Evolutionary conservation across 1,140 invertebrate species (phyloP), one percentile per base, ranked within the genome.

Genomic region (Watersipora subatra): DNA sequence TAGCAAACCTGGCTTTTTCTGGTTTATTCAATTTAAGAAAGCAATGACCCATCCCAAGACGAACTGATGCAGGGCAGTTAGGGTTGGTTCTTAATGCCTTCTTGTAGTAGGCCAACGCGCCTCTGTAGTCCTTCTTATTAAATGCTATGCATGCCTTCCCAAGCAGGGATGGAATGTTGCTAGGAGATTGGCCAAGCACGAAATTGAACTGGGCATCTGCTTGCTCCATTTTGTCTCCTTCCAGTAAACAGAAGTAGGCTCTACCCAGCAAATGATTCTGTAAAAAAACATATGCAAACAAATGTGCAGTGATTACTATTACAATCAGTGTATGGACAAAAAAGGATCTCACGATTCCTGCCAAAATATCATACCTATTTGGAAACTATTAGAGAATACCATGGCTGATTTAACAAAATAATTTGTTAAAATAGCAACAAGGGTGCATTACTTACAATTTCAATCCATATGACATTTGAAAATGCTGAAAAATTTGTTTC

Each of bases 141-240:
- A 85, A 86, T 20, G 82, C 81, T 70, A 99, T 98, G 73, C 95
- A 99, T 0, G 95, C 97, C 86, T 99, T 99, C 29, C 97, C 97
- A 3, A 99, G 84, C 30, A 98, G 78, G 25, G 83, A 81, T 1
- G 95, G 95, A 68, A 99, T 96, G 83, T 97, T 97, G 72, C 92
- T 94, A 7, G 88, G 89, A 1, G 90, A 90, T 75, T 97, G 89
- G 82, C 96, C 95, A 0, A 99, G 81, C 0, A 99, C 96, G 82
- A 99, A 99, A 82, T 99, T 98, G 74, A 99, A 99, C 76, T 99
- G 97, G 1, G 93, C 91, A 85, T 99, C 96, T 15, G 97, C 97
- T 82, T 99, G 95, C 65, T 99, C 95, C 90, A 98, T 93, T 84
- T 99, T 99, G 75, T 98, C 95, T 15, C 95, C 94, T 83, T 99